Percentiles rank a stretch among this genome's conserved stretches.
phyloP scores from a whole-genome alignment of 1,140 invertebrate species.

The Drosophila takahashii region DNA sequence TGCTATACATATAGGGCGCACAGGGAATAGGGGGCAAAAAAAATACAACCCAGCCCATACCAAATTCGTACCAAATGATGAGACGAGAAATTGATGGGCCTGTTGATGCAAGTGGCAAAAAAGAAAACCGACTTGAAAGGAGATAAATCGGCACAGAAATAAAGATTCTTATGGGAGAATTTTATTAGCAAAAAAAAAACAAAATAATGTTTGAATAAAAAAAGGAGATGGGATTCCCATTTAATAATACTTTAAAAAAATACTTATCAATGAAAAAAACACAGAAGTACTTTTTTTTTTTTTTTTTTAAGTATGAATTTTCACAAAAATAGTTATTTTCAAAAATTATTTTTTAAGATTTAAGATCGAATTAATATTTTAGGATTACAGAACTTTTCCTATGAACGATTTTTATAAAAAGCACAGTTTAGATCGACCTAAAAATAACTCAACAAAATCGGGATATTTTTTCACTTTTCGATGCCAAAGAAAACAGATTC shows the following conservation, averaged over 20 bases:
- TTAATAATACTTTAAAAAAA: not conserved
- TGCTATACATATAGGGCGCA: not conserved
- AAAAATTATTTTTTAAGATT: no score
- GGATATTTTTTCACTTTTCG: constrained; percentile 21
- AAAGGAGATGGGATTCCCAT: no score
- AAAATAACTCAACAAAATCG: constrained; percentile 12
- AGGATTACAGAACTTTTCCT: no score
- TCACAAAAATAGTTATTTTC: no score
- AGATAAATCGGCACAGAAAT: constrained; percentile 15
- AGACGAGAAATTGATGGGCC: constrained; percentile 39
- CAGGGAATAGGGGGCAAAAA: not conserved
- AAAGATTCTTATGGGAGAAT: not conserved
- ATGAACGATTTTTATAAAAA: no score
- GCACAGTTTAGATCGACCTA: constrained; percentile 10
- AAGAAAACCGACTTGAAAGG: constrained; percentile 14
- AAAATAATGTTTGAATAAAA: not conserved
- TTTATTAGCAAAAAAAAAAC: not conserved
- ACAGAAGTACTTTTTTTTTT: no score
- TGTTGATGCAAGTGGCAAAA: constrained; percentile 42
- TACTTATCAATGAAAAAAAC: no score
- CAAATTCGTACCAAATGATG: constrained; percentile 25
- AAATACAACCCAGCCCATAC: not conserved
- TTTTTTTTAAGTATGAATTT: no score
- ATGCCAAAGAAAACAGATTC: constrained; percentile 35
- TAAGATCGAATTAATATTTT: no score